A percentile compares a stretch with the other conserved stretches of the same genome.
Conservation (phyloP, 2,797 vertebrate species). For the Mionectes olivaceus region DNA sequence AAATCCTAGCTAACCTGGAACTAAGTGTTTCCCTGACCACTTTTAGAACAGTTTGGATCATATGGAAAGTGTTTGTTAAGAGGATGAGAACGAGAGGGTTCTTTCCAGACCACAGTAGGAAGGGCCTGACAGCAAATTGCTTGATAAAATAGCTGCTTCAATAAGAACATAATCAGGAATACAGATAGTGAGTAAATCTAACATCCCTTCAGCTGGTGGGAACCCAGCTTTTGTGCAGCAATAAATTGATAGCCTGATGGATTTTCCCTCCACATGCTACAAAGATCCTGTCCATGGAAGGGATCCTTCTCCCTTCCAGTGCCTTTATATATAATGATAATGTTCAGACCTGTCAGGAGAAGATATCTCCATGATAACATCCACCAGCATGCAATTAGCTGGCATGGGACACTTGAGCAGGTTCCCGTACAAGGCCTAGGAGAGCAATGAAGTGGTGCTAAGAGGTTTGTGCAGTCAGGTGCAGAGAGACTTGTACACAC, state of each 20-base stretch:
- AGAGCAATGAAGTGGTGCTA: not conserved
- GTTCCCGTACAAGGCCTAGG: not conserved
- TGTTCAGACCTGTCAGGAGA: not conserved
- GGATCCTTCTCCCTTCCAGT: not conserved
- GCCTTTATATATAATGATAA: not conserved
- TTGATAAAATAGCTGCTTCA: not conserved
- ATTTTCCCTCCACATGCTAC: not conserved
- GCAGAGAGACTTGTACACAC: not conserved
- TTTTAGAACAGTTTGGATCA: not conserved
- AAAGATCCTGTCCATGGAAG: accelerated
- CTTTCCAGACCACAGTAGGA: not conserved
- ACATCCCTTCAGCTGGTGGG: not conserved
- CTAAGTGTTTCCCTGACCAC: not conserved
- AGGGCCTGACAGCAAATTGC: not conserved
- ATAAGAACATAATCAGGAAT: not conserved
- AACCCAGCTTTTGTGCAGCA: not conserved
- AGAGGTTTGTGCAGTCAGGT: not conserved
- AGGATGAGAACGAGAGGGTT: not conserved
- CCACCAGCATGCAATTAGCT: not conserved
- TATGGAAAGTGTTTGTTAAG: not conserved
- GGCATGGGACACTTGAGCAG: not conserved
- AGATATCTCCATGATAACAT: not conserved
- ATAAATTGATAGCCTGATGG: not conserved
- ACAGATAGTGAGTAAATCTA: not conserved
- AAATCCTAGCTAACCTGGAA: not conserved